Percentiles rank a stretch among this genome's conserved stretches.
phyloP scores from a whole-genome alignment of 1,140 invertebrate genomes.

The Plectrocnemia conspersa region DNA sequence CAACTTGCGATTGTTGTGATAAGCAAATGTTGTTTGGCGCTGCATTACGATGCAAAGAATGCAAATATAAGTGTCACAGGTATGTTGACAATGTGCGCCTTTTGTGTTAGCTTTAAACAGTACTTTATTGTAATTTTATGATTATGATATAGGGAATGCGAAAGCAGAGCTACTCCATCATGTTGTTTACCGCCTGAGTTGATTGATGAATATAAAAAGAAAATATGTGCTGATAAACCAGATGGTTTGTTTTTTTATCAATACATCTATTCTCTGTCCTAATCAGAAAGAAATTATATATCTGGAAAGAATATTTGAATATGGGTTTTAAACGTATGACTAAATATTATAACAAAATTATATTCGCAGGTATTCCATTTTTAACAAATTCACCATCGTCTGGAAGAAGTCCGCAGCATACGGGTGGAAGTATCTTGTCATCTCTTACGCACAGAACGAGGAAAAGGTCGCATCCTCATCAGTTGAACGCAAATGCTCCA shows the following conservation, averaged over 20 bases:
- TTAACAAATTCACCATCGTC: slow-evolving; percentile 30
- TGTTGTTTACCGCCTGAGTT: slow-evolving; percentile 83
- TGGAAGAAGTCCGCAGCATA: slow-evolving; percentile 30
- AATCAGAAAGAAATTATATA: too few species aligned
- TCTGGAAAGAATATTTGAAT: too few species aligned
- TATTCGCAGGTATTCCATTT: slow-evolving; percentile 14
- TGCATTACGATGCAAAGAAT: slow-evolving; percentile 87
- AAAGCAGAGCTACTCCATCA: slow-evolving; percentile 83
- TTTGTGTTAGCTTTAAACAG: not conserved
- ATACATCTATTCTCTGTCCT: not conserved
- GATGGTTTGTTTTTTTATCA: slow-evolving; percentile 12
- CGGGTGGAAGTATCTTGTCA: slow-evolving; percentile 30
- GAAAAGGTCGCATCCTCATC: slow-evolving; percentile 56
- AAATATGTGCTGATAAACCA: slow-evolving; percentile 43
- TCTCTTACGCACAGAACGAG: slow-evolving; percentile 43
- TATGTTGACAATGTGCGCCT: slow-evolving; percentile 28
- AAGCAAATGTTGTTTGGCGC: slow-evolving; percentile 86
- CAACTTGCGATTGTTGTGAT: slow-evolving; percentile 85
- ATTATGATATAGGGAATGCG: slow-evolving; percentile 67
- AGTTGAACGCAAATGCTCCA: slow-evolving; percentile 54
- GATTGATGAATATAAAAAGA: slow-evolving; percentile 73
- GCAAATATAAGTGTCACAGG: slow-evolving; percentile 89
- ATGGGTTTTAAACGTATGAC: too few species aligned
- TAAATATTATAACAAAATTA: not conserved
- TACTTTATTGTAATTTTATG: too few species aligned